Evolutionary conservation across 2,888 invertebrate species (phyloP).

Genomic region (Drosophila peninsularis): DNA sequence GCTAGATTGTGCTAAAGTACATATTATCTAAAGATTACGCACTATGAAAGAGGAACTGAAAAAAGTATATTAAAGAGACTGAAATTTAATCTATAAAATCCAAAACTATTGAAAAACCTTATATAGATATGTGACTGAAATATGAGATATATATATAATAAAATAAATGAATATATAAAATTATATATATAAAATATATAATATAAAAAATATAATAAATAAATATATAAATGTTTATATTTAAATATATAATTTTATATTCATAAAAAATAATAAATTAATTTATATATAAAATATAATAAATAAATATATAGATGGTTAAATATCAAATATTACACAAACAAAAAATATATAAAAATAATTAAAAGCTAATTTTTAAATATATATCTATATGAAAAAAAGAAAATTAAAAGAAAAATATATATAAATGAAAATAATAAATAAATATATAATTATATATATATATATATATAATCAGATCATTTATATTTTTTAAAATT

Average conservation of each 20-base stretch:
- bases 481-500: no score
- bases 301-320: no score
- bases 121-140: background rate
- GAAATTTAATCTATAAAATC: background rate
- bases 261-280: no score
- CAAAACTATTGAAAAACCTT: background rate
- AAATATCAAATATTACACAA: no score
- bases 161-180: background rate
- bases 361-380: background rate
- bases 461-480: background rate
- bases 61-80: background rate
- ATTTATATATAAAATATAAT: no score
- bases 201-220: background rate
- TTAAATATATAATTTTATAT: no score
- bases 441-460: background rate
- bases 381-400: background rate
- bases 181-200: background rate
- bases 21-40: conserved; percentile 28
- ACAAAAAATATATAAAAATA: no score
- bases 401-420: background rate
- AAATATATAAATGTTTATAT: no score
- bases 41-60: background rate
- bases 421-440: background rate
- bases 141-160: background rate
- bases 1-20: conserved; percentile 26